Conservation (phyloP, 2,797 vertebrate genomes). For the Dipus sagitta region DNA sequence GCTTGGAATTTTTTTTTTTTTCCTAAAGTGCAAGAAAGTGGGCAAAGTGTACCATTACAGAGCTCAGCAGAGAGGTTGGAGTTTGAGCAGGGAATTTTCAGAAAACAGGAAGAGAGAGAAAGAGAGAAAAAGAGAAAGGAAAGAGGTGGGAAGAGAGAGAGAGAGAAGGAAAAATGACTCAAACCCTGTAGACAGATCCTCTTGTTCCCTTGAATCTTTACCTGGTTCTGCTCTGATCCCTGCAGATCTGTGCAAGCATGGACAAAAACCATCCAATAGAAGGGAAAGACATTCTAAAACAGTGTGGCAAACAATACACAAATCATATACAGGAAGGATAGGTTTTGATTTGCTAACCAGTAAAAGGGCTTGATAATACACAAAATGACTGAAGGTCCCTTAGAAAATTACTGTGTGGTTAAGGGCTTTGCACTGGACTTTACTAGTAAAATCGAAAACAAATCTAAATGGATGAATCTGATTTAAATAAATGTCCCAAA, state of each 20-base stretch:
- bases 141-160: background rate
- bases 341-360: background rate
- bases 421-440: background rate
- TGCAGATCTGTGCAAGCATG: background rate
- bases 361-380: background rate
- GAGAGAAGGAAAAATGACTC: background rate
- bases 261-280: background rate
- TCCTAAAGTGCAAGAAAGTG: background rate
- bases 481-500: background rate
- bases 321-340: background rate
- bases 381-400: background rate
- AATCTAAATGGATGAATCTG: background rate
- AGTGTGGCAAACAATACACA: background rate
- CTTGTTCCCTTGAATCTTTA: background rate
- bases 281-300: background rate
- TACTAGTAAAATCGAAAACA: background rate
- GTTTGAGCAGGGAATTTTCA: background rate
- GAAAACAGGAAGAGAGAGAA: background rate
- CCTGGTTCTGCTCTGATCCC: background rate
- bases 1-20: conserved; percentile 34
- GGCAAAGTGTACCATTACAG: background rate
- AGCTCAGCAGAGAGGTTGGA: background rate
- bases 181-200: background rate
- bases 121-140: too few relatives aligned
- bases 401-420: background rate